Evolutionary conservation across 2,113 vertebrate genomes (phyloP), one percentile per base, ranked within the genome.

Genomic region (Tauraco erythrolophus): DNA sequence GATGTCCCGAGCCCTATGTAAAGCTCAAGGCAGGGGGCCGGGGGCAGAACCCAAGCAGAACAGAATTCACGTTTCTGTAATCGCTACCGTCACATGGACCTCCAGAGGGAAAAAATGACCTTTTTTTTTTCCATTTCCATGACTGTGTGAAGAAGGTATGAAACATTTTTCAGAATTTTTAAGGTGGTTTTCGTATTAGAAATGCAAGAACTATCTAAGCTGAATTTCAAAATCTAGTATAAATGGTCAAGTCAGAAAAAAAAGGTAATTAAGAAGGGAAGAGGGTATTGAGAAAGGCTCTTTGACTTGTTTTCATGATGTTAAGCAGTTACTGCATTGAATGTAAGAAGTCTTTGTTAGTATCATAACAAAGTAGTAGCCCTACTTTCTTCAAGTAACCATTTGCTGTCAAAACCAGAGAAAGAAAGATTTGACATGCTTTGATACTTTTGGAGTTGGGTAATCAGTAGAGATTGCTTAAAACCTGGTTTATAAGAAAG

Each of bases 361-460:
- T 83, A 30, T 75, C 8, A 6, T 94, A n/a, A n/a, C n/a, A n/a
- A n/a, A n/a, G n/a, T n/a, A n/a, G n/a, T n/a, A 94, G 78, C 61
- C 86, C 89, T 94, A 5, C 65, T 91, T 94, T 65, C 28, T 84
- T 95, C 57, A 92, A 65, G 57, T 78, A 89, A 66, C 69, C 15
- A 19, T 92, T 69, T 58, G 66, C 53, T 95, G 77, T 94, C 83
- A 84, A 84, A 97, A 81, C 24, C 71, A 84, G 60, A 90, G 62
- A 56, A 43, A 71, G 56, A 27, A 39, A 79, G 41, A 37, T 91
- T 89, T 89, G 65, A 95, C 10, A 10, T 89, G 24, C 39, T 96
- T 94, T 76, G 74, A 61, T 89, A 62, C 11, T 91, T 95, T 25
- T 50, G 9, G 45, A 69, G 8, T 37, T 72, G 74, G 41, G 45